Evolutionary conservation across 2,113 vertebrate species (phyloP), one percentile per base, ranked within the genome.

Genomic region (Boulengeromyrus knoepffleri): DNA sequence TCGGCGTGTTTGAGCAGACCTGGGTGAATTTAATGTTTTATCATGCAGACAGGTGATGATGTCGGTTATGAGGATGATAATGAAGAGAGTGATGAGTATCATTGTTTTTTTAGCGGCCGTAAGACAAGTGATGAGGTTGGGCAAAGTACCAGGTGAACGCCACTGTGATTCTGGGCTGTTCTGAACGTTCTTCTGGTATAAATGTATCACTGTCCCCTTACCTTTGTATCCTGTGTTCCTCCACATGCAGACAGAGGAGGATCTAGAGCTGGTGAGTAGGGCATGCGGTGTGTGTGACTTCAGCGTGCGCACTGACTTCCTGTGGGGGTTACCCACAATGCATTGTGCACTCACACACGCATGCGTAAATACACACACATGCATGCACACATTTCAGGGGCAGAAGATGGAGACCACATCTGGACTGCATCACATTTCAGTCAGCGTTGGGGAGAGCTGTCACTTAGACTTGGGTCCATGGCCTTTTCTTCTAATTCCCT

Each of bases 261-360:
- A 99, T 94, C 95, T 99, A 97, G 97, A 98, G 94, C 96, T 99
- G 98, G 98, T 99, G 96, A 99, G 97, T 98, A 96, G 95, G 95
- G 96, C 92, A 91, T 93, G 93, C 94, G 74, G 88, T 93, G 92
- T 93, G 89, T 36, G 90, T 91, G 27, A 74, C 15, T 74, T 88
- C 86, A 89, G 66, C 62, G 91, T 92, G 91, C 90, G 88, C 90
- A 49, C 21, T 47, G 21, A 46, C 27, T 52, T 31, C 50, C 88
- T 88, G 17, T 46, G n/a, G 17, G 56, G 12, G 24, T 70, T 27
- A 13, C 62, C 62, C 62, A 12, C 1, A 70, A 70, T 70, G 62
- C 21, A 15, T 24, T 31, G 4, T 58, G 52, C 24, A 66, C 19
- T 13, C 52, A 13, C 9, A 15, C 12, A 27, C 47, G n/a, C 47